A percentile compares a stretch with the other conserved stretches of the same genome.
Evolutionary conservation across 2,888 invertebrate genomes (phyloP).

Genomic region (Papilio protenor): DNA sequence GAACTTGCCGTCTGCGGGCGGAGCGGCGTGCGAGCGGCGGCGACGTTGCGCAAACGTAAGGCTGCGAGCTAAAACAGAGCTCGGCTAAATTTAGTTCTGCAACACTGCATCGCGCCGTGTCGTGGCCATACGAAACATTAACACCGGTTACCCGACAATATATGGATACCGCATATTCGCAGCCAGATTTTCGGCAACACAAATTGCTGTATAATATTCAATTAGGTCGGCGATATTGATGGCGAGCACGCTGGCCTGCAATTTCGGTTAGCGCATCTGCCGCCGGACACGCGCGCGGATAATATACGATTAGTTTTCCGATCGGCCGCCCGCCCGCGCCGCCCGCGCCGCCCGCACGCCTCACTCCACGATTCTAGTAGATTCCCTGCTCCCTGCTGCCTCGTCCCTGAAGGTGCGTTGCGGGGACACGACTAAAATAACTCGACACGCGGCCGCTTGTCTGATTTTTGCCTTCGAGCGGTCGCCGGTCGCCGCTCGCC

Average conservation of each 20-base stretch:
- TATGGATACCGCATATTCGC: slow-evolving; percentile 78
- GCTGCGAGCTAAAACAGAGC: slow-evolving; percentile 75
- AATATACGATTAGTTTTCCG: slow-evolving; percentile 82
- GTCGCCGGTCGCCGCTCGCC: slow-evolving; percentile 62
- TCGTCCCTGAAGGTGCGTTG: slow-evolving; percentile 74
- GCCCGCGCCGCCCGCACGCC: background rate
- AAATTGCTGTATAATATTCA: slow-evolving; percentile 84
- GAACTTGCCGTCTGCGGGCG: slow-evolving; percentile 68
- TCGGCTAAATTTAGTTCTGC: slow-evolving; percentile 75
- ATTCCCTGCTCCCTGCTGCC: slow-evolving; percentile 50
- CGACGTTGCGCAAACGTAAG: slow-evolving; percentile 75
- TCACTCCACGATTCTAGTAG: slow-evolving; percentile 45
- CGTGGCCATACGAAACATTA: slow-evolving; percentile 76
- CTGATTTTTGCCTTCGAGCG: slow-evolving; percentile 68
- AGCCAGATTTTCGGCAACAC: slow-evolving; percentile 82
- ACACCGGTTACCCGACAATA: slow-evolving; percentile 70
- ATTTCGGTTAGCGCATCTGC: slow-evolving; percentile 82
- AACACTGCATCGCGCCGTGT: slow-evolving; percentile 72
- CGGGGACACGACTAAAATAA: slow-evolving; percentile 69
- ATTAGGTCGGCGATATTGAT: slow-evolving; percentile 81
- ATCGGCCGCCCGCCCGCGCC: slow-evolving; percentile 51
- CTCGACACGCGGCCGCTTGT: slow-evolving; percentile 61
- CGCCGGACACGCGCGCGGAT: slow-evolving; percentile 63
- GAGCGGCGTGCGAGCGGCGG: slow-evolving; percentile 49
- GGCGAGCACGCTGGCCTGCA: slow-evolving; percentile 68